These are phyloP conservation scores for Psittacula derbiana DNA, from an alignment of 2,797 vertebrate species.

Conservation along the genomic window DNA sequence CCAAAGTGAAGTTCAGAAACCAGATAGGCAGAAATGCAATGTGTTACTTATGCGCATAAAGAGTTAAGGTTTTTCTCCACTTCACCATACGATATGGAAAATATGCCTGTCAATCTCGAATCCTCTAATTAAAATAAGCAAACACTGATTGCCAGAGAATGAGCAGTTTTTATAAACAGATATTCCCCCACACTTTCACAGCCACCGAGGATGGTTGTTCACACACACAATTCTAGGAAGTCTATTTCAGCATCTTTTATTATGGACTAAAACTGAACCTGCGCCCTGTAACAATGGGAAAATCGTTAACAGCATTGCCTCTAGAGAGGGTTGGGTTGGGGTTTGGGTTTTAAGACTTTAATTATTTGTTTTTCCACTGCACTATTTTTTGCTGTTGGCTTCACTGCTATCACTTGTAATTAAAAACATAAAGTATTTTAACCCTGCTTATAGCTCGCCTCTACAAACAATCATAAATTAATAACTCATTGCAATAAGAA, in stretches of 20 bases:
- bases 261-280: background rate
- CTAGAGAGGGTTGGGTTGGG: background rate
- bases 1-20: background rate
- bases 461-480: background rate
- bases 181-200: background rate
- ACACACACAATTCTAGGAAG: background rate
- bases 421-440: background rate
- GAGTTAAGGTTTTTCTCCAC: background rate
- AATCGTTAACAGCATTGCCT: background rate
- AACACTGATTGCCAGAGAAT: background rate
- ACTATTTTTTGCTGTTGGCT: background rate
- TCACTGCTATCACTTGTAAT: background rate
- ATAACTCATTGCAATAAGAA: background rate
- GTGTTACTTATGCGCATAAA: background rate
- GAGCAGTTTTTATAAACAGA: background rate
- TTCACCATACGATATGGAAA: background rate
- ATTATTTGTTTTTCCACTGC: background rate
- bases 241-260: constrained; percentile 15
- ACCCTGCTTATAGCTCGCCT: background rate
- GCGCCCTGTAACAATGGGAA: background rate
- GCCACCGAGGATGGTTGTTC: background rate
- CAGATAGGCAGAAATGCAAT: background rate
- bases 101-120: background rate
- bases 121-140: background rate
- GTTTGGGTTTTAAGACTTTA: background rate